Base-by-base conservation (phyloP, 2,113 vertebrate species). In the Pampusana beccarii region DNA sequence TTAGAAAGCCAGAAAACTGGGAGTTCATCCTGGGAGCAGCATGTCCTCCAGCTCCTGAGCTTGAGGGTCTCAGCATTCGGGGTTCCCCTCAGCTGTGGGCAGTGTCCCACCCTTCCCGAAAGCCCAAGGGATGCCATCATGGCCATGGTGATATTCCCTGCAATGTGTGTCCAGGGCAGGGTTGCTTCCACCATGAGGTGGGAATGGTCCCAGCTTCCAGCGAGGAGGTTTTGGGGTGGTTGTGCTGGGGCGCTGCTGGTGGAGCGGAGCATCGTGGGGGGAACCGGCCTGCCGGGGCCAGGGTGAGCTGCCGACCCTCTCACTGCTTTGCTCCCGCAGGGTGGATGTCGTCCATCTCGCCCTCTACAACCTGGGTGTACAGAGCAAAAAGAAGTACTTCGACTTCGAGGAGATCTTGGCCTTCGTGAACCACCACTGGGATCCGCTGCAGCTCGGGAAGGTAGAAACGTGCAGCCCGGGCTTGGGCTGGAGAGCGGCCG, bases 381-480 rank as follows among this genome's bases (percentile, higher is more conserved):
- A 99, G 97, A 99, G 99, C 97, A 99, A 99, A 98, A 99, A 99
- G 98, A 99, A 99, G 56, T 99, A 99, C 96, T 99, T 99, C 13
- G 98, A 99, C 94, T 98, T 99, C 6, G 99, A 99, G 61, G 99
- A 99, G 97, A 99, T 99, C 86, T 97, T 99, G 65, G 97, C 98
- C 88, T 99, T 99, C 1, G 98, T 99, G 90, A 98, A 98, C 61
- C 97, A 98, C 38, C 98, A 99, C 97, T 99, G 99, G 99, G 98
- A 99, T 8, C 98, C 98, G 8, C 95, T 99, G 77, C 99, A 99
- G 96, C 99, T 99, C 0, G 99, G 99, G 69, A 99, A 99, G 99
- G 99, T 99, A 93, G 26, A 48, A 16, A 16, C 11, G 2, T 1
- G 4, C 36, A 16, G 36, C 48, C 5, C 0, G 15, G 46, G 56